Evolutionary conservation across 2,888 invertebrate genomes (phyloP), one percentile per base, ranked within the genome.

Genomic region (Yponomeuta evonymella): DNA sequence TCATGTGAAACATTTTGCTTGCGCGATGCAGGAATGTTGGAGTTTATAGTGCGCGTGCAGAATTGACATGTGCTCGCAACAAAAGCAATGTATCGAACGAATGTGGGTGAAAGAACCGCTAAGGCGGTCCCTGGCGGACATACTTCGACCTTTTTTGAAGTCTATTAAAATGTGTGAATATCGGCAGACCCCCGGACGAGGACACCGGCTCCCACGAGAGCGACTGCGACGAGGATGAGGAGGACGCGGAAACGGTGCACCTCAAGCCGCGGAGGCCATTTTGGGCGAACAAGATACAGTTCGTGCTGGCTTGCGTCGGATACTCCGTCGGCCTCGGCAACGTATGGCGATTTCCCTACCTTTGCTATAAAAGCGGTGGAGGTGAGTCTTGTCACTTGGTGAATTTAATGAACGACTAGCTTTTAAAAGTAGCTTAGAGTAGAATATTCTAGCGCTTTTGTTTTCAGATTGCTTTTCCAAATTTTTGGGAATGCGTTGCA

Each of bases 311-410:
- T 69, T 97, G 97, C 83, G 95, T 97, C 74, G 97, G 97, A 36
- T 97, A 97, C 85, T 97, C 97, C 70, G 97, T 97, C 71, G 97
- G 97, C 63, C 94, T 97, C 74, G 97, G 97, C 77, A 97, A 97
- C 83, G 96, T 97, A 75, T 97, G 97, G 97, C 94, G 97, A 79
- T 98, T 98, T 89, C 98, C 98, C 58, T 98, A 98, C 88, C 94
- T 98, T 79, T 97, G 97, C 88, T 97, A 97, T 88, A 96, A 96
- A 92, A 97, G 96, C 84, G 97, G 97, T 76, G 97, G 97, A 93
- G 97, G 97, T 97, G 83, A 94, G 83, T 74, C 43, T 43, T 48
- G 51, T 58, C 4, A 15, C 51, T 51, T 51, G 10, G 51, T 51
- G 51, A 64, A 43, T 43, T 8, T 43, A 43, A 43, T 43, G 36